phyloP scores from a whole-genome alignment of 2,113 vertebrate genomes.

The Ceuthmochares aereus region DNA sequence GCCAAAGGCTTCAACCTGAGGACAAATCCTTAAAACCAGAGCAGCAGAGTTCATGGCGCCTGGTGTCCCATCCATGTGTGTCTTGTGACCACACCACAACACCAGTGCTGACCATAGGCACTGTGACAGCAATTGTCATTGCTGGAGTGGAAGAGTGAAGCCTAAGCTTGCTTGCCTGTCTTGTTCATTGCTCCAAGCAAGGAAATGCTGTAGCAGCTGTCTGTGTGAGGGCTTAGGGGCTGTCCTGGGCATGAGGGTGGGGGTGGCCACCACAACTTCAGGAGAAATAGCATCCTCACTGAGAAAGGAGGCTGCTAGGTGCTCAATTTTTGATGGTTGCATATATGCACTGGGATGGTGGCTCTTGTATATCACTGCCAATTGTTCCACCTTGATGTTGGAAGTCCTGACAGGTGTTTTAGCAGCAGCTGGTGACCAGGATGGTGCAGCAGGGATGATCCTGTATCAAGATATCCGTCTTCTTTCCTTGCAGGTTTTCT shows the following conservation, averaged over 20 bases:
- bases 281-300: background rate
- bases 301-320: background rate
- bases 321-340: background rate
- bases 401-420: background rate
- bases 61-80: background rate
- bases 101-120: background rate
- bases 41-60: rapidly evolving
- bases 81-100: background rate
- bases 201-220: too few relatives aligned
- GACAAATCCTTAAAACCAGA: background rate
- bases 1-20: background rate
- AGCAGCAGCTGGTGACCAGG: background rate
- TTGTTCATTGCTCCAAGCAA: background rate
- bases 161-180: background rate
- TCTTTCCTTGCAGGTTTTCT: conserved; percentile 77
- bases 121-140: background rate
- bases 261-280: background rate
- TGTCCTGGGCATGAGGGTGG: background rate
- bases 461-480: background rate
- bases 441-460: background rate
- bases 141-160: background rate
- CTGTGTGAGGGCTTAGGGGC: background rate
- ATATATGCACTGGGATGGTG: background rate
- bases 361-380: background rate
- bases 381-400: background rate